phyloP scores from a whole-genome alignment of 2,888 invertebrate genomes.

The Vesta saturnalis region DNA sequence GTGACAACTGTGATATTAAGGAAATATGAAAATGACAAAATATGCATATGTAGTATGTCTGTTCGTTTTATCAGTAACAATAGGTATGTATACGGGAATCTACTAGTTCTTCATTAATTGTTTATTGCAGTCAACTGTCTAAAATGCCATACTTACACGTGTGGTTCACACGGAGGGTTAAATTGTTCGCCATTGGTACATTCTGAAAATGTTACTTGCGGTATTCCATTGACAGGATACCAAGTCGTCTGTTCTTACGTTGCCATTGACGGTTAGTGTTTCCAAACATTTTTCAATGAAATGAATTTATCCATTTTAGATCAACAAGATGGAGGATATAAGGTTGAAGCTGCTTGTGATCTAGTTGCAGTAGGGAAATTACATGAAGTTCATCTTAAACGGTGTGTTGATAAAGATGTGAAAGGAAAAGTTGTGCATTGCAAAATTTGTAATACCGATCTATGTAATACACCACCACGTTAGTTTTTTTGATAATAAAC shows the following conservation, averaged over 20 bases:
- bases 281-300: not conserved
- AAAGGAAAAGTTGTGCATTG: not conserved
- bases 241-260: constrained; percentile 7
- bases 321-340: not conserved
- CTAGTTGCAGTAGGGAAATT: not conserved
- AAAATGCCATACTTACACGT: not conserved
- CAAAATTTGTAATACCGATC: not conserved
- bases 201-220: not conserved
- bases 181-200: not conserved
- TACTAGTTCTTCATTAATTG: no score
- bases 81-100: no score
- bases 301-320: not conserved
- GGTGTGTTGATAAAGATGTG: not conserved
- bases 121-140: not conserved
- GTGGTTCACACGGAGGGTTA: not conserved
- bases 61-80: not conserved
- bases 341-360: not conserved
- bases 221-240: not conserved
- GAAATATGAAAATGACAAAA: not conserved
- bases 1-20: no score
- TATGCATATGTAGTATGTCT: not conserved
- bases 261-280: not conserved
- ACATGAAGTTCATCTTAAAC: not conserved
- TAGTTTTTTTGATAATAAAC: not conserved
- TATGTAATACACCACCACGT: not conserved